A percentile compares a stretch with the other conserved stretches of the same genome.
Conservation (phyloP, 92 coral and sea anemone species). For the Montipora capitata region DNA sequence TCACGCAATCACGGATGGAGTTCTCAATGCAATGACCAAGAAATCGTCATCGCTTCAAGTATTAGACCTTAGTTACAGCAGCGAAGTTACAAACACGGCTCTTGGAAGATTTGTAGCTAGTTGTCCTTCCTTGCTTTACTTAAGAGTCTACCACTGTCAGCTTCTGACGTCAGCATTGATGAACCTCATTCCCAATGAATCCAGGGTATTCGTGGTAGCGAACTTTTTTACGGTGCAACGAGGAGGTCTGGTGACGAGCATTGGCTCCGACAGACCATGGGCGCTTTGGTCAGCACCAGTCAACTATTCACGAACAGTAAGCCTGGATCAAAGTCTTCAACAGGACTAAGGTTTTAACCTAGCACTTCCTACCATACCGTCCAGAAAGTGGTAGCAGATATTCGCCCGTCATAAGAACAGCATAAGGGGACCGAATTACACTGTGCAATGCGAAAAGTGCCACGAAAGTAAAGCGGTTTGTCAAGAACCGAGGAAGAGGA, state of each 20-base stretch:
- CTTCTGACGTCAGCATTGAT: conserved; percentile 75
- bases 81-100: conserved; percentile 74
- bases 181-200: conserved; percentile 74
- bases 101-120: conserved; percentile 64
- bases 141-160: conserved; percentile 89
- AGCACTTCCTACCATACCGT: no score
- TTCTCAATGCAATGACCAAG: conserved; percentile 75
- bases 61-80: conserved; percentile 92
- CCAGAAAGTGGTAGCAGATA: no score
- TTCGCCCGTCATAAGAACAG: no score
- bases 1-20: conserved; percentile 91
- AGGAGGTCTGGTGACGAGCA: conserved; percentile 59
- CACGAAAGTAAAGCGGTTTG: no score
- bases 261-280: conserved; percentile 31
- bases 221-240: conserved; percentile 83
- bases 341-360: conserved; percentile 24
- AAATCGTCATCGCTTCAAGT: conserved; percentile 68
- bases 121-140: conserved; percentile 71
- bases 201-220: conserved; percentile 85
- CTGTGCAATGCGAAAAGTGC: no score
- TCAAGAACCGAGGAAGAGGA: no score
- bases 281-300: conserved; percentile 45
- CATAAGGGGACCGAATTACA: no score
- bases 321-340: conserved; percentile 80
- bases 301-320: conserved; percentile 77